Base-by-base conservation (phyloP, 2,797 vertebrate genomes). In the Spinibarbus caldwelli region DNA sequence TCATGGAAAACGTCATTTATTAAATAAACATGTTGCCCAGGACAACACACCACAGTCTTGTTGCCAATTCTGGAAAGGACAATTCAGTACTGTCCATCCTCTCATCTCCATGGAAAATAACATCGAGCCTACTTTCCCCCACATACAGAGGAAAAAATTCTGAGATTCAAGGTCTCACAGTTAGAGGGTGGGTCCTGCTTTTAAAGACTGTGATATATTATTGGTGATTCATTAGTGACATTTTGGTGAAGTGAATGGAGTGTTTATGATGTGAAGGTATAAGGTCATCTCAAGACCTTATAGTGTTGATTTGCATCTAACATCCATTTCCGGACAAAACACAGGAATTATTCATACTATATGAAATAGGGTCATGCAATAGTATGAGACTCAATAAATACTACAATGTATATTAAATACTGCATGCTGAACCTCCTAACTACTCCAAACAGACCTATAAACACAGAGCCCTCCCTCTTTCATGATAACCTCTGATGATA, bases 1-100 rank as follows among this genome's bases (percentile, higher is more conserved):
- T 83, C 54, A 83, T 38, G 31, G 23, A 76, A 72, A 77, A 66
- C 54, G 71, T 10, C 34, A 77, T 49, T 68, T 52, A 57, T 68
- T 84, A 57, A 38, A 78, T 84, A 84, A 84, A 57, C 75, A 84
- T 54, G 64, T 11, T 26, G 73, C 54, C 83, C 64, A 85, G 79
- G 89, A 88, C 57, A 85, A 84, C 88, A 87, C 89, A 81, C 67
- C 71, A 54, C 64, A 57, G 72, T 57, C 64, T 47, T 66, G 52
- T 71, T 83, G 67, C 45, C 54, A 19, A 62, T 84, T 52, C 47
- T 83, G 64, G 47, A 78, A 82, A 67, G 80, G 19, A 54, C 62
- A 57, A 45, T 59, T 72, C 26, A 31, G 47, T 15, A 26, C 57
- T 34, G 52, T 75, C 78, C 73, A 75, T 89, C 78, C 80, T 26